Base-by-base conservation (phyloP, 2,113 vertebrate species). In the Sorex fumeus region DNA sequence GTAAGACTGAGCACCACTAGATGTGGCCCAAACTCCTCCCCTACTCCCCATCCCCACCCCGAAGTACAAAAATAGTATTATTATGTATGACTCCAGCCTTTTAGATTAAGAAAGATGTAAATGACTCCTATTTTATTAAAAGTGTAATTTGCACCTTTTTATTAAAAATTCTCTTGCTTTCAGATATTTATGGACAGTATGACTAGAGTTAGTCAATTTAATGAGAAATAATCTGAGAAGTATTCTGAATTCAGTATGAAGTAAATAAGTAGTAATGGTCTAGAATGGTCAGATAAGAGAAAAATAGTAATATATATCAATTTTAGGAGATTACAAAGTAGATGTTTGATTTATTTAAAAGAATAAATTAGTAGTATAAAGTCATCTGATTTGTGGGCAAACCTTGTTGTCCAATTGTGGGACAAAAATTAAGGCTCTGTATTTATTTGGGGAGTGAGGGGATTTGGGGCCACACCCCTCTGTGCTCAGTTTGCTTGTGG, bases 281-380 rank as follows among this genome's bases (percentile, higher is more conserved):
- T 79, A 57, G 32, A 91, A 53, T 57, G 19, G 27, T 34, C 45
- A 60, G 76, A 77, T 6, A 43, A 28, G 15, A 92, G 75, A 83
- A 60, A 34, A 34, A 28, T 50, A 57, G 60, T 66, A 3, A 28
- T 72, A 10, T 45, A 18, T 34, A 47, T 36, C 72, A 1, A 64
- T 64, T 86, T 81, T 43, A 85, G 77, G 10, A 5, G 13, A 45
- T 77, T 27, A 34, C 5, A 62, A 62, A 74, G 19, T 28, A n/a
- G 13, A 30, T 92, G 30, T 40, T 89, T 81, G 66, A 66, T 81
- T 89, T 82, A 88, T 81, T 53, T 80, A 23, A 72, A 40, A n/a
- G n/a, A 40, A 40, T 40, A 40, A 40, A 40, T n/a, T n/a, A n/a
- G 7, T 40, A 40, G 40, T 40, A 40, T 40, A 40, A 40, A 40